phyloP scores from a whole-genome alignment of 2,113 vertebrate species.

The Muntiacus muntjak region DNA sequence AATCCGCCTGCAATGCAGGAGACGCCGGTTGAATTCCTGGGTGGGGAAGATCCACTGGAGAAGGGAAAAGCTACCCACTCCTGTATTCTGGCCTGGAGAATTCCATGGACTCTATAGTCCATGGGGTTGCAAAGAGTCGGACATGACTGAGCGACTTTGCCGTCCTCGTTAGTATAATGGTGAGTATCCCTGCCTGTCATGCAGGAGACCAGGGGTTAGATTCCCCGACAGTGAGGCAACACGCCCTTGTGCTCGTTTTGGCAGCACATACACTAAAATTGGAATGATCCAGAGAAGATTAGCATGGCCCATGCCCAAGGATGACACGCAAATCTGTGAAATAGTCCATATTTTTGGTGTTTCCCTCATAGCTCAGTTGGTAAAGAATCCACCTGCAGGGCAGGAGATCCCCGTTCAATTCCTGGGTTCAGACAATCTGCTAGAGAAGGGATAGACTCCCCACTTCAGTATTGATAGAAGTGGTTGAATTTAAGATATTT shows the following conservation, averaged over 20 bases:
- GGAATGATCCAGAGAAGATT: background rate
- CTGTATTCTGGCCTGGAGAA: background rate
- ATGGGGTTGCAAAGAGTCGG: background rate
- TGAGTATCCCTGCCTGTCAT: background rate
- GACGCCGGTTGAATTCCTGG: background rate
- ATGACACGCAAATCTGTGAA: background rate
- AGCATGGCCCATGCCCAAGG: background rate
- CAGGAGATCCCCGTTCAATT: background rate
- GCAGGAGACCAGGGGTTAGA: background rate
- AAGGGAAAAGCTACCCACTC: background rate
- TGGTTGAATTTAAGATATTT: background rate
- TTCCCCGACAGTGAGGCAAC: background rate
- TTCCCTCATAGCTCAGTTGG: background rate
- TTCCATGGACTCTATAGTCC: background rate
- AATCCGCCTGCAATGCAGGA: background rate
- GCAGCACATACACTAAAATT: background rate
- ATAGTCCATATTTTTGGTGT: background rate
- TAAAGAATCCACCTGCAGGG: background rate
- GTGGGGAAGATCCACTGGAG: background rate
- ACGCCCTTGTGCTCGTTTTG: background rate
- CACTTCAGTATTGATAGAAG: background rate
- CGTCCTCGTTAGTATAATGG: background rate
- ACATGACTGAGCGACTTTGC: background rate
- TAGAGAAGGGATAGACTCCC: background rate
- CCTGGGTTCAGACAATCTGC: accelerated